phyloP scores from a whole-genome alignment of 1,140 invertebrate species.

The Calosoma granatense region DNA sequence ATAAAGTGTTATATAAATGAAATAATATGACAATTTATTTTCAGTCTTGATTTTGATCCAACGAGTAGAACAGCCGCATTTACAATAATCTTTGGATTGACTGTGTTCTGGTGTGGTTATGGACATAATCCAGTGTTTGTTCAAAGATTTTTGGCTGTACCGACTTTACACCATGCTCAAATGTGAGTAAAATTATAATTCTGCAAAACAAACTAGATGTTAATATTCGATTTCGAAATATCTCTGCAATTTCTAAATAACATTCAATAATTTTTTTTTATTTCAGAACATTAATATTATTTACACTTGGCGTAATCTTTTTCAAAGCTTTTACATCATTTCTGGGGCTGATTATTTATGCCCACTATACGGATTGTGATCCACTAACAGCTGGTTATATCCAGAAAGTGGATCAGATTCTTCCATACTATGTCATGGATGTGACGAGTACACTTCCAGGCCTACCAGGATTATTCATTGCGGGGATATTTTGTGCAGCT shows the following conservation, averaged over 20 bases:
- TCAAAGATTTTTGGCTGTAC: slow-evolving; percentile 44
- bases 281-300: slow-evolving; percentile 9
- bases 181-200: slow-evolving; percentile 27
- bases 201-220: not conserved
- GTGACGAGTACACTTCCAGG: slow-evolving; percentile 34
- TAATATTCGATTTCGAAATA: not conserved
- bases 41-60: slow-evolving; percentile 41
- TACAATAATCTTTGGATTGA: slow-evolving; percentile 42
- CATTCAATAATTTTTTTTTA: not conserved
- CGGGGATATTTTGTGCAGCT: slow-evolving; percentile 49
- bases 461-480: slow-evolving; percentile 46
- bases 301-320: slow-evolving; percentile 3
- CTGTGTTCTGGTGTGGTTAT: slow-evolving; percentile 43
- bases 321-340: slow-evolving; percentile 29
- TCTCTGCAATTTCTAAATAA: too few species aligned
- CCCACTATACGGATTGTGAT: slow-evolving; percentile 57
- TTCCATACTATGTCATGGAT: slow-evolving; percentile 42
- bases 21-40: too few species aligned
- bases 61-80: slow-evolving; percentile 43
- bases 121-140: slow-evolving; percentile 46
- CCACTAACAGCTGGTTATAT: slow-evolving; percentile 45
- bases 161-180: slow-evolving; percentile 36
- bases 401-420: slow-evolving; percentile 31
- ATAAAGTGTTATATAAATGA: too few species aligned
- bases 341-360: slow-evolving; percentile 58